Conservation (phyloP, 2,113 vertebrate species). For the Macheiramphus alcinus region DNA sequence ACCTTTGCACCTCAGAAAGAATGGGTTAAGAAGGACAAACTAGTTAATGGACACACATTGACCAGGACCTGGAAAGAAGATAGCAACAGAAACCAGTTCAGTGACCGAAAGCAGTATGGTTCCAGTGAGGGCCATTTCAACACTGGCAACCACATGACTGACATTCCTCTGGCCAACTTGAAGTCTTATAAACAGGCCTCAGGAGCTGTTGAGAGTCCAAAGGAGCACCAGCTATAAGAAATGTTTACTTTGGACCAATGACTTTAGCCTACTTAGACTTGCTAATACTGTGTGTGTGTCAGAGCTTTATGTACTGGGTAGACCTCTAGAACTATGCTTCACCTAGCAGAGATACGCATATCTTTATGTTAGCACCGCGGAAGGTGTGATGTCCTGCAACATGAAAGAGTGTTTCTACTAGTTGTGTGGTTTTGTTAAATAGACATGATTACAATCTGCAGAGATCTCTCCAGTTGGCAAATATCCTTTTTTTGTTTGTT, state of each 20-base stretch:
- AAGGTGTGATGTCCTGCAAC: slow-evolving; percentile 65
- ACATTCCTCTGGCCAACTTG: slow-evolving; percentile 95
- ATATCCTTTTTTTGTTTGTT: slow-evolving; percentile 44
- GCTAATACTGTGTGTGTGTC: slow-evolving; percentile 82
- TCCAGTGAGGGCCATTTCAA: slow-evolving; percentile 90
- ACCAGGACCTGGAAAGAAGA: slow-evolving; percentile 96
- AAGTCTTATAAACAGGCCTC: slow-evolving; percentile 92
- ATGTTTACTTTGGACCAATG: slow-evolving; percentile 66
- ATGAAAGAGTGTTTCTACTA: slow-evolving; percentile 72
- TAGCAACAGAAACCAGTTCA: slow-evolving; percentile 90
- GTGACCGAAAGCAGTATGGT: slow-evolving; percentile 92
- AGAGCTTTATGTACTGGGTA: slow-evolving; percentile 86
- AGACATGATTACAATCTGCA: slow-evolving; percentile 66
- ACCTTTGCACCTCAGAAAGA: slow-evolving; percentile 92
- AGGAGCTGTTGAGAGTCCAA: slow-evolving; percentile 86
- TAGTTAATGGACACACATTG: slow-evolving; percentile 96
- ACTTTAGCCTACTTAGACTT: slow-evolving; percentile 80
- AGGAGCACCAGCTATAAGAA: slow-evolving; percentile 97
- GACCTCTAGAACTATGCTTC: slow-evolving; percentile 88
- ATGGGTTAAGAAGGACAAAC: slow-evolving; percentile 95
- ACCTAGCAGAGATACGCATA: slow-evolving; percentile 83
- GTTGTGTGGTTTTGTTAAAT: slow-evolving; percentile 71
- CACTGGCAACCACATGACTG: slow-evolving; percentile 85
- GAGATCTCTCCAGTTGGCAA: slow-evolving; percentile 71
- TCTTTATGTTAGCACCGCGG: slow-evolving; percentile 76